Conservation (phyloP, 2,888 invertebrate genomes). For the Auanema sp. region DNA sequence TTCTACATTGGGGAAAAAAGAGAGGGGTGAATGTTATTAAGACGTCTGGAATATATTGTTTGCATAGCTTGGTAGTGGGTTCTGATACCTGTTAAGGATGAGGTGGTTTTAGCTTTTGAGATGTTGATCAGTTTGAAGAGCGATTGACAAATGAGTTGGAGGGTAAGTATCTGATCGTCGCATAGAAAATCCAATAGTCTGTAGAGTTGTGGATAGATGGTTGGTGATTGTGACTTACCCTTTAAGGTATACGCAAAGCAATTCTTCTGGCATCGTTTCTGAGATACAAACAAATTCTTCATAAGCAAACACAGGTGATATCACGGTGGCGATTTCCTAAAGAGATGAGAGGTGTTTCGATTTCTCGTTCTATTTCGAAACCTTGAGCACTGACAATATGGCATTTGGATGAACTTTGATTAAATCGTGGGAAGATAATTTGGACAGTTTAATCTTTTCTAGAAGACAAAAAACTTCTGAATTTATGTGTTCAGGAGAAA, state of each 20-base stretch:
- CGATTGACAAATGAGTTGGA: conserved; percentile 12
- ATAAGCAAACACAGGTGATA: conserved; percentile 11
- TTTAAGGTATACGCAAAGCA: conserved; percentile 5
- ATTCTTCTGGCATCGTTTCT: background rate
- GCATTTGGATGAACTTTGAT: conserved; percentile 15
- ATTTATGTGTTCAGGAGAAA: background rate
- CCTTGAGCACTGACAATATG: conserved; percentile 13
- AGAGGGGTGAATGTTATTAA: conserved; percentile 15
- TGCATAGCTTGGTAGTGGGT: no score
- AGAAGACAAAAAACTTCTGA: background rate
- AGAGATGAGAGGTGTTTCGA: background rate
- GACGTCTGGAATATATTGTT: conserved; percentile 14
- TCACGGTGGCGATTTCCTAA: conserved; percentile 7
- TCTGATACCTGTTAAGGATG: conserved; percentile 15
- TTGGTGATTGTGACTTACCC: conserved; percentile 1
- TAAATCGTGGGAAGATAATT: conserved; percentile 4
- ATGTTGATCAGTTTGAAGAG: conserved; percentile 7
- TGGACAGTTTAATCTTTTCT: background rate
- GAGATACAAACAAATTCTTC: conserved; percentile 18
- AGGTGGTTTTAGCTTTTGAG: background rate
- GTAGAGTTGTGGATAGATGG: background rate
- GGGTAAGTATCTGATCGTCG: background rate
- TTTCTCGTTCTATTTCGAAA: background rate
- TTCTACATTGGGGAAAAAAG: conserved; percentile 14
- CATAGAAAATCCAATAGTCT: conserved; percentile 14